phyloP scores from a whole-genome alignment of 2,113 vertebrate genomes.

The Perca flavescens region DNA sequence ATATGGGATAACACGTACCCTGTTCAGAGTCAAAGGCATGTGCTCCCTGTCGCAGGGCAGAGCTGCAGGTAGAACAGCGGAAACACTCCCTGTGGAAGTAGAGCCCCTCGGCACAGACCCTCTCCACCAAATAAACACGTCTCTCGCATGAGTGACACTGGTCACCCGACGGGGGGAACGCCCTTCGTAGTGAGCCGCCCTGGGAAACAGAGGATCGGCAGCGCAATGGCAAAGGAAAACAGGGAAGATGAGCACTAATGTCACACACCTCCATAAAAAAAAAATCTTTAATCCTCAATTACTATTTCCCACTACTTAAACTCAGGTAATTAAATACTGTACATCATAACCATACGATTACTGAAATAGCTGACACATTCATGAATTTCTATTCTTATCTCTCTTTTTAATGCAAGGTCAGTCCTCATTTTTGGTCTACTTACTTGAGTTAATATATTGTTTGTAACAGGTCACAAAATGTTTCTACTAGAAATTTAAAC shows the following conservation, averaged over 20 bases:
- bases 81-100: slow-evolving; percentile 98
- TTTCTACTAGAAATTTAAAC: neutral
- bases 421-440: neutral
- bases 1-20: slow-evolving; percentile 79
- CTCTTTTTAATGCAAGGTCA: neutral
- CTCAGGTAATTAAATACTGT: neutral
- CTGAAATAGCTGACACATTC: neutral
- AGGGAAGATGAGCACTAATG: neutral
- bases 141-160: slow-evolving; percentile 92
- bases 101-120: slow-evolving; percentile 92
- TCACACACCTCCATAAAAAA: too few species aligned
- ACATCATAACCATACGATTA: neutral
- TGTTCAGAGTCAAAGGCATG: slow-evolving; percentile 92
- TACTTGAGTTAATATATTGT: neutral
- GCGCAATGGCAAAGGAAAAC: too few species aligned
- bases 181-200: slow-evolving; percentile 85
- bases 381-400: neutral
- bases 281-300: neutral
- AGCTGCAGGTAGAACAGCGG: slow-evolving; percentile 90
- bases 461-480: neutral
- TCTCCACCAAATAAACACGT: slow-evolving; percentile 94
- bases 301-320: neutral
- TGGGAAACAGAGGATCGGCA: slow-evolving; percentile 63
- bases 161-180: slow-evolving; percentile 88
- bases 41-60: slow-evolving; percentile 88